Evolutionary conservation across 2,888 invertebrate genomes (phyloP).

Genomic region (Aleiodes alternator): DNA sequence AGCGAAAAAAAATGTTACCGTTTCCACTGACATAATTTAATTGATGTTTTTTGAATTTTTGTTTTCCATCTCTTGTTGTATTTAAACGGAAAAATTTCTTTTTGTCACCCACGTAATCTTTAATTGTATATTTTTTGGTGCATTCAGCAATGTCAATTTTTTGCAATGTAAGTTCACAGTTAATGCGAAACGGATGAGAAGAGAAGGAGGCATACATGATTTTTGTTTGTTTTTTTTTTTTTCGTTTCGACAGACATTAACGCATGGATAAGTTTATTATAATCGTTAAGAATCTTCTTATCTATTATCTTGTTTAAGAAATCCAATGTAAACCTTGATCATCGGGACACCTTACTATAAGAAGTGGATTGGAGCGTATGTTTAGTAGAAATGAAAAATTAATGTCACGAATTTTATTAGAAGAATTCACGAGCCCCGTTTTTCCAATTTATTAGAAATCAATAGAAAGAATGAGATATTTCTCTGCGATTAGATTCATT

Average conservation of each 20-base stretch:
- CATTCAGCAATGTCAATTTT: slow-evolving; percentile 60
- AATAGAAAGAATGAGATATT: slow-evolving; percentile 35
- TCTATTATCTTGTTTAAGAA: slow-evolving; percentile 56
- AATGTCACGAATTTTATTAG: not conserved
- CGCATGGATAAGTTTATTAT: slow-evolving; percentile 58
- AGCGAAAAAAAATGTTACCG: slow-evolving; percentile 58
- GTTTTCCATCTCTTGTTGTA: not conserved
- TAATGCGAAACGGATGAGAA: slow-evolving; percentile 56
- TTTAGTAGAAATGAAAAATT: slow-evolving; percentile 58
- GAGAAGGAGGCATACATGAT: slow-evolving; percentile 61
- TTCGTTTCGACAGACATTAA: slow-evolving; percentile 54
- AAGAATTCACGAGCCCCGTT: not conserved
- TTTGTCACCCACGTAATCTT: slow-evolving; percentile 56
- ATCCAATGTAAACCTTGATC: slow-evolving; percentile 74
- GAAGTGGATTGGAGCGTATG: slow-evolving; percentile 72
- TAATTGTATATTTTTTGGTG: slow-evolving; percentile 51
- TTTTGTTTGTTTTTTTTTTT: slow-evolving; percentile 45
- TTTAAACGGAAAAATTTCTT: slow-evolving; percentile 56
- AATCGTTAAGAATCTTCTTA: slow-evolving; percentile 55
- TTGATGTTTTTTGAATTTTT: slow-evolving; percentile 22
- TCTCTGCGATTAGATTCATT: slow-evolving; percentile 37
- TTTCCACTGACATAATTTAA: slow-evolving; percentile 31
- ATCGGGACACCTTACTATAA: slow-evolving; percentile 73
- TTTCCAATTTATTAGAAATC: not conserved
- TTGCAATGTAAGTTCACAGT: slow-evolving; percentile 54